A percentile compares a stretch with the other conserved stretches of the same genome.
Evolutionary conservation across 2,888 invertebrate species (phyloP).

Genomic region (Caenorhabditis sp.): DNA sequence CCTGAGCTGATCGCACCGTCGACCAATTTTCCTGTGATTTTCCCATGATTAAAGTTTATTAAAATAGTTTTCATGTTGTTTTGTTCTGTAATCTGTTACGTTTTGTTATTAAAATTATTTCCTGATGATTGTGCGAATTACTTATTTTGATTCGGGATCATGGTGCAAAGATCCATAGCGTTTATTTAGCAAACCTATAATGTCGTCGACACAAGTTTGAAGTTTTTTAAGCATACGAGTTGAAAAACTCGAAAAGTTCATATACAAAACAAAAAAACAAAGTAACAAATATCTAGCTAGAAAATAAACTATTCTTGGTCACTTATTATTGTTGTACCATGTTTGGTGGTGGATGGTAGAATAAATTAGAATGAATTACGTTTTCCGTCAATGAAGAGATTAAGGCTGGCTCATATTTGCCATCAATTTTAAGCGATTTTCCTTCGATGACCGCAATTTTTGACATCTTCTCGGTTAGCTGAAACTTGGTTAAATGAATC

Average conservation of each 20-base stretch:
- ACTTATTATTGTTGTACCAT: constrained; percentile 20
- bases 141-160: too few species aligned
- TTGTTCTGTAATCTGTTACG: too few species aligned
- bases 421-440: constrained; percentile 36
- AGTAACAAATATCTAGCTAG: background rate
- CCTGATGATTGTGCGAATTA: too few species aligned
- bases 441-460: constrained; percentile 48
- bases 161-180: too few species aligned
- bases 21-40: constrained; percentile 1
- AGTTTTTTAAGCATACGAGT: too few species aligned
- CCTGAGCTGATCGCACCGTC: constrained; percentile 55
- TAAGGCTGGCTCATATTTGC: constrained; percentile 59
- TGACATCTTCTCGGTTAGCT: constrained; percentile 24
- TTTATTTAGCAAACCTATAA: too few species aligned
- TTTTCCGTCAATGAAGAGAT: constrained; percentile 62
- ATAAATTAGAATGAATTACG: constrained; percentile 59
- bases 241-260: too few species aligned
- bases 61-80: too few species aligned
- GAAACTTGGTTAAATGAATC: too few species aligned
- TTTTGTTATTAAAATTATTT: too few species aligned
- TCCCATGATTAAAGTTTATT: background rate
- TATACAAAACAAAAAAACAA: background rate
- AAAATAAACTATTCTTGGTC: background rate
- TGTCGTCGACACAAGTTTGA: too few species aligned
- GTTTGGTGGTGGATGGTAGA: constrained; percentile 59